Evolutionary conservation across 2,113 vertebrate species (phyloP).

Genomic region (Mola mola): DNA sequence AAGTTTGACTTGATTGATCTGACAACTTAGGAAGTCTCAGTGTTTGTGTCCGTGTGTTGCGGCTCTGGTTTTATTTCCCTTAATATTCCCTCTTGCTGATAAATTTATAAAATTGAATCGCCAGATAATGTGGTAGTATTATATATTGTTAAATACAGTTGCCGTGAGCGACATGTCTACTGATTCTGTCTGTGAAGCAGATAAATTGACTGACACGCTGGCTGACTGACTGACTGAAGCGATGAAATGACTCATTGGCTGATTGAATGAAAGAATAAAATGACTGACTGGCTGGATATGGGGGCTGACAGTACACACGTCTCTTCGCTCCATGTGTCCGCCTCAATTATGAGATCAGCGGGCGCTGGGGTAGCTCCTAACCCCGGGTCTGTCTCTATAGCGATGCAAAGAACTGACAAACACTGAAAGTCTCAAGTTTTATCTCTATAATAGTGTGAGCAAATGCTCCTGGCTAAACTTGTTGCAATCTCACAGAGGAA

Average conservation of each 20-base stretch:
- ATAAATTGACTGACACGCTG: neutral
- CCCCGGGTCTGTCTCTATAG: constrained; percentile 32
- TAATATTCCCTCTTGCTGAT: no score
- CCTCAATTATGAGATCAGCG: constrained; percentile 57
- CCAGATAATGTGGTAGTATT: no score
- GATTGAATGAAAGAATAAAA: constrained; percentile 44
- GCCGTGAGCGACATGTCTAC: neutral
- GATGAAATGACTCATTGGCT: constrained; percentile 39
- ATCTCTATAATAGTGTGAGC: constrained; percentile 17
- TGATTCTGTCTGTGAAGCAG: constrained; percentile 8
- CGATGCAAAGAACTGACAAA: constrained; percentile 43
- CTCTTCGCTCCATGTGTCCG: constrained; percentile 43
- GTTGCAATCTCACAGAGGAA: no score
- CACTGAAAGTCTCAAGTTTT: constrained; percentile 37
- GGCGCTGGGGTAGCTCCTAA: constrained; percentile 23
- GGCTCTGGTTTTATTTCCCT: no score
- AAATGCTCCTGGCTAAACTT: constrained; percentile 9
- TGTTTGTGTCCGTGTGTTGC: no score
- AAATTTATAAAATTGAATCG: no score
- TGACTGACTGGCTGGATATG: constrained; percentile 66
- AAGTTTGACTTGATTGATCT: no score
- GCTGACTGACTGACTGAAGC: constrained; percentile 32
- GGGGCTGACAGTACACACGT: constrained; percentile 59
- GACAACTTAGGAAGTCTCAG: no score
- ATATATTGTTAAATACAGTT: neutral